phyloP scores from a whole-genome alignment of 2,113 vertebrate genomes.

The Coturnix japonica region DNA sequence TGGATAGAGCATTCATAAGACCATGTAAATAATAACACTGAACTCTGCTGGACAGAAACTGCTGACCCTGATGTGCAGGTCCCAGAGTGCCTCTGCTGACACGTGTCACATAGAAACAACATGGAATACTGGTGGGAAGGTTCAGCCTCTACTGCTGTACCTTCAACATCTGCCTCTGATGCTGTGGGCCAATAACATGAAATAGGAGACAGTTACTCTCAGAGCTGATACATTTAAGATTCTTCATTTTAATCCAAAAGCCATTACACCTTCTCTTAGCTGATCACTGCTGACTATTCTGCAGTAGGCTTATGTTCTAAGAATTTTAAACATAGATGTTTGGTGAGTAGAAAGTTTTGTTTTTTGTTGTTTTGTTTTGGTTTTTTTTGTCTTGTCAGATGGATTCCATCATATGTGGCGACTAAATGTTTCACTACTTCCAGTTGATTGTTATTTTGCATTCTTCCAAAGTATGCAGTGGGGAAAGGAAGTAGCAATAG shows the following conservation, averaged over 20 bases:
- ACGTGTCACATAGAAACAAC: no score
- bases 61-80: background rate
- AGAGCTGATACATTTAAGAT: background rate
- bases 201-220: background rate
- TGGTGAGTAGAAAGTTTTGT: background rate
- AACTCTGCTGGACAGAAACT: background rate
- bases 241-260: background rate
- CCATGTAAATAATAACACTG: background rate
- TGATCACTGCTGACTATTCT: fast-evolving
- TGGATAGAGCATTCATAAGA: background rate
- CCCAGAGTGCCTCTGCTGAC: no score
- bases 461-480: background rate
- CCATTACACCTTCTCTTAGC: background rate
- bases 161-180: background rate
- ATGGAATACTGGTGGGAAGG: no score
- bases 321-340: background rate
- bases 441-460: background rate
- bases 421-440: background rate
- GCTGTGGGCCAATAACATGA: background rate
- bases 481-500: background rate
- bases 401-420: background rate
- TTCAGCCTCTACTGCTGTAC: no score
- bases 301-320: background rate
- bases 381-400: background rate
- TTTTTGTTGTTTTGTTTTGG: no score